These are phyloP conservation scores for Falco naumanni DNA, from an alignment of 2,797 vertebrate species.

Conservation along the genomic window DNA sequence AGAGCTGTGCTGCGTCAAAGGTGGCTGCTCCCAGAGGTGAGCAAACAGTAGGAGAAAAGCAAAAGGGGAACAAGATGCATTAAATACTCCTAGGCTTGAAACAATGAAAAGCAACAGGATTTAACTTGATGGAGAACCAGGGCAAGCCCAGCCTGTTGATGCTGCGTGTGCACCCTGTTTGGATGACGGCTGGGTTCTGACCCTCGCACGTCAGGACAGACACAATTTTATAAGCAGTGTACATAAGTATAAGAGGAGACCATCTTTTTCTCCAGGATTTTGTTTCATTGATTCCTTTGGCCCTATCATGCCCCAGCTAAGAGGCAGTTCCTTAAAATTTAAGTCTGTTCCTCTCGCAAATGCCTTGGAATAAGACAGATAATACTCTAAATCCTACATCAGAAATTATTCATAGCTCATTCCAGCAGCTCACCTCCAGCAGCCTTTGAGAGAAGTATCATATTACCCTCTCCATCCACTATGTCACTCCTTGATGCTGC, in stretches of 20 bases:
- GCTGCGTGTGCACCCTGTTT: background rate
- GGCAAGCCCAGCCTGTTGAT: fast-evolving
- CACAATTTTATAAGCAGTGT: background rate
- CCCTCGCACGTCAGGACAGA: background rate
- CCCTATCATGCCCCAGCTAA: background rate
- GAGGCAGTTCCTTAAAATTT: background rate
- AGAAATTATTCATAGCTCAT: background rate
- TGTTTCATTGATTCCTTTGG: background rate
- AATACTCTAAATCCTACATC: background rate
- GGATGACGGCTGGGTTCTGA: background rate
- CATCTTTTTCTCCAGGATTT: background rate
- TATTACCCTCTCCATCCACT: background rate
- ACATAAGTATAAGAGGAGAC: background rate
- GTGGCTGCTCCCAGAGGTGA: background rate
- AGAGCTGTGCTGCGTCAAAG: background rate
- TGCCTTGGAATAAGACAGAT: background rate
- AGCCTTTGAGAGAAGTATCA: background rate
- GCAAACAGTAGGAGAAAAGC: background rate
- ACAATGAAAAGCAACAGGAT: background rate
- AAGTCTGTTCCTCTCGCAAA: background rate
- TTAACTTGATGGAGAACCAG: background rate
- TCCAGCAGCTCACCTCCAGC: background rate
- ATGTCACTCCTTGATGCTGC: background rate
- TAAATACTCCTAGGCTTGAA: background rate
- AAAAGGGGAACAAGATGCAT: background rate